These are phyloP conservation scores for Lasius fuliginosus DNA, from an alignment of 2,888 invertebrate genomes.

Conservation along the genomic window DNA sequence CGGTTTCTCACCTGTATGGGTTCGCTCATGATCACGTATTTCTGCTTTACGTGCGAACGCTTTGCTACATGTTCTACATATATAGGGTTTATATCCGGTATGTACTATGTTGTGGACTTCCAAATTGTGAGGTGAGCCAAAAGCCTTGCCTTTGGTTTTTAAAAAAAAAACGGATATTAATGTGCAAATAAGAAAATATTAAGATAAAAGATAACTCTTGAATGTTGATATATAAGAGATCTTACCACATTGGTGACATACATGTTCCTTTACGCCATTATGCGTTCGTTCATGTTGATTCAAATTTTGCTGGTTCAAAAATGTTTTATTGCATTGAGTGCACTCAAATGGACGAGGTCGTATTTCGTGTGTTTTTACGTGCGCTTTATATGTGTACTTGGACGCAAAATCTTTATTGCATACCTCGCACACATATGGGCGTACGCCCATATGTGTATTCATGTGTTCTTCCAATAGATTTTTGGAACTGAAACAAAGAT, in stretches of 20 bases:
- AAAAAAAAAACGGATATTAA: not conserved
- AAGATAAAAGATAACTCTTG: not conserved
- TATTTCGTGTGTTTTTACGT: conserved; percentile 91
- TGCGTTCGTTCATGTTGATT: conserved; percentile 92
- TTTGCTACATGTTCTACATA: conserved; percentile 91
- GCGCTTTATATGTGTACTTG: conserved; percentile 92
- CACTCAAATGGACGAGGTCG: conserved; percentile 92
- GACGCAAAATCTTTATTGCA: conserved; percentile 93
- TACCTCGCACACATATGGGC: conserved; percentile 89
- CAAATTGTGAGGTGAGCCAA: conserved; percentile 92
- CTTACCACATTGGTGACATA: conserved; percentile 90
- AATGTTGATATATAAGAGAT: conserved; percentile 66
- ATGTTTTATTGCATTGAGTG: conserved; percentile 90
- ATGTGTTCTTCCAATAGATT: conserved; percentile 91
- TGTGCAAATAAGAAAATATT: not conserved
- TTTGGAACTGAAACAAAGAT: conserved; percentile 87
- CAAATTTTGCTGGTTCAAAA: conserved; percentile 92
- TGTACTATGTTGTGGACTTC: conserved; percentile 94
- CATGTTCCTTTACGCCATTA: conserved; percentile 90
- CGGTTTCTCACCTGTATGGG: conserved; percentile 94
- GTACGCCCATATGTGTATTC: conserved; percentile 90
- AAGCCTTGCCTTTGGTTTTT: conserved; percentile 89
- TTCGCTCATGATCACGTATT: conserved; percentile 93
- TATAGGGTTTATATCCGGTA: conserved; percentile 91
- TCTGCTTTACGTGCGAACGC: conserved; percentile 93